These are phyloP conservation scores for Nowickia ferox DNA, from an alignment of 2,888 invertebrate genomes.

Conservation along the genomic window DNA sequence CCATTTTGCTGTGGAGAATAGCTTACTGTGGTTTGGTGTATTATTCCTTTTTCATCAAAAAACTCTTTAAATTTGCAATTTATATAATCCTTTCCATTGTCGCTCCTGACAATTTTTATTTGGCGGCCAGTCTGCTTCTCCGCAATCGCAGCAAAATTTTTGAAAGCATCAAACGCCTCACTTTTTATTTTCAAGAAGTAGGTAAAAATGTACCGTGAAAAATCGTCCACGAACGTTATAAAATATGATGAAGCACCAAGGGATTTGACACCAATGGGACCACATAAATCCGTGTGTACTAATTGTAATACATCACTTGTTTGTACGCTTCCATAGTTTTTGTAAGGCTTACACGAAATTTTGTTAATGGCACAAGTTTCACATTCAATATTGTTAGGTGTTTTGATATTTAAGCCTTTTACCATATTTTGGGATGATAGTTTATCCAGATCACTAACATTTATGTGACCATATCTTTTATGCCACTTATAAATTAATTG, in stretches of 20 bases:
- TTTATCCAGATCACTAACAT: too few relatives aligned
- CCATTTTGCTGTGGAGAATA: too few relatives aligned
- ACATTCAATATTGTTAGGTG: not conserved
- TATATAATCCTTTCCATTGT: not conserved
- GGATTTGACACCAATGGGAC: too few relatives aligned
- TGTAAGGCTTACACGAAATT: not conserved
- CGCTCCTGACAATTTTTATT: too few relatives aligned
- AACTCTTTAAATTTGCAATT: constrained; percentile 6
- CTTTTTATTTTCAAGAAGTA: not conserved
- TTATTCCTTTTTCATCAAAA: constrained; percentile 2
- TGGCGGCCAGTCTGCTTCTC: not conserved
- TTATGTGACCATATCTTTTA: too few relatives aligned
- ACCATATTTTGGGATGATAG: too few relatives aligned
- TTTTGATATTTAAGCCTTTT: not conserved
- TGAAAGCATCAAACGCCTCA: not conserved
- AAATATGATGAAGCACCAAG: not conserved
- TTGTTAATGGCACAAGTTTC: not conserved
- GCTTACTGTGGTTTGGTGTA: not conserved
- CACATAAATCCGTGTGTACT: too few relatives aligned
- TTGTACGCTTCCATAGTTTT: too few relatives aligned
- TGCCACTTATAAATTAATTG: too few relatives aligned
- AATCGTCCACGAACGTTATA: not conserved
- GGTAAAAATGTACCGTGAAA: not conserved
- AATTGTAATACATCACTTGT: too few relatives aligned
- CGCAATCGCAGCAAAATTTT: constrained; percentile 16